A percentile compares a stretch with the other conserved stretches of the same genome.
Conservation (phyloP, 2,113 vertebrate genomes). For the Odocoileus hemionus region DNA sequence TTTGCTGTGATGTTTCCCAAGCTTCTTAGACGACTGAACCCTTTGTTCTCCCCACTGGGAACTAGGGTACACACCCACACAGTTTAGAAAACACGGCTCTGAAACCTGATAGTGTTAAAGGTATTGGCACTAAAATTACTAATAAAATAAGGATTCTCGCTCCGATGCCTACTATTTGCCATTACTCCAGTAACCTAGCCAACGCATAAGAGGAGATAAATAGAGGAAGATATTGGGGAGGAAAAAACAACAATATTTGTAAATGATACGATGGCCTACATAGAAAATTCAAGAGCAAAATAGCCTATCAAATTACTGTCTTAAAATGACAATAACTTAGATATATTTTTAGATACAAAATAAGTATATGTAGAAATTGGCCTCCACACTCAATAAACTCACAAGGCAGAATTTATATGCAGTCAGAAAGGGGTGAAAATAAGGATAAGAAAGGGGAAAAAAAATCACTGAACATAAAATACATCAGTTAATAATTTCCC, state of each 20-base stretch:
- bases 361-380: background rate
- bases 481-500: background rate
- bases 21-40: background rate
- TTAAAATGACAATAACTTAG: background rate
- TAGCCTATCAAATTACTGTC: background rate
- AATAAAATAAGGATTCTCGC: background rate
- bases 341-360: background rate
- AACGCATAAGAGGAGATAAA: background rate
- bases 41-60: background rate
- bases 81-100: background rate
- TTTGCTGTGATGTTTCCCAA: background rate
- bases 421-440: background rate
- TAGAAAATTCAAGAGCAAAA: slow-evolving; percentile 20
- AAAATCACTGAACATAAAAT: background rate
- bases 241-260: background rate
- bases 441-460: background rate
- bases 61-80: background rate
- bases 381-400: background rate
- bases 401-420: background rate
- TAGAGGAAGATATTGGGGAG: background rate
- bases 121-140: background rate
- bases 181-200: background rate
- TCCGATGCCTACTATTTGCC: background rate
- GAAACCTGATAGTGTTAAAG: background rate
- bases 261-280: background rate